Evolutionary conservation across 2,888 invertebrate species (phyloP), one percentile per base, ranked within the genome.

Genomic region (Cistogaster globosa): DNA sequence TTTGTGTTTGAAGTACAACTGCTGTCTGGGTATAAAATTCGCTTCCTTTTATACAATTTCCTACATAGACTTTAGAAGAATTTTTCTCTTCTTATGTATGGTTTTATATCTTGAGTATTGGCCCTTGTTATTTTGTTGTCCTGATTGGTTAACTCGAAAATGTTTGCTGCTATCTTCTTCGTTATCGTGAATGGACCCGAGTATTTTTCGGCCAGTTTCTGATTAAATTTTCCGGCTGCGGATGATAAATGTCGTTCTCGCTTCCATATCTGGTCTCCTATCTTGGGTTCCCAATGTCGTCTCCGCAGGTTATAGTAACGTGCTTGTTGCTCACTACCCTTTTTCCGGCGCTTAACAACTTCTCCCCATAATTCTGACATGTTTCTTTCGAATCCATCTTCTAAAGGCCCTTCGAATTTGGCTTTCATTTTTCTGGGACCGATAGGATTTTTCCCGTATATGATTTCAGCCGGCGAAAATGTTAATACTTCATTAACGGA

Each of bases 191-290:
- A n/a, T n/a, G n/a, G n/a, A n/a, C n/a, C n/a, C n/a, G n/a, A n/a
- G n/a, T n/a, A n/a, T n/a, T n/a, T n/a, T n/a, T n/a, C n/a, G n/a
- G n/a, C n/a, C n/a, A n/a, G n/a, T n/a, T n/a, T 58, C n/a, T 58
- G 58, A n/a, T 26, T 32, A 9, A 58, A 58, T 32, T 58, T 58
- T 7, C 32, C 9, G 6, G 16, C 58, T n/a, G 58, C 58, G 8
- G 58, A 58, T 11, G 58, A 36, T n/a, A 58, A 7, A 3, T 26
- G 16, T 16, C 58, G 58, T 8, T 58, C 32, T 36, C 36, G 26
- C 32, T 58, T 58, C 58, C 58, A 58, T 11, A 58, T 32, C 6
- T 58, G 26, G 11, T 58, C 58, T 4, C 58, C 58, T 9, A 32
- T 36, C 2, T 58, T 58, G 0, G 32, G 32, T 7, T 16, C 32